A percentile compares a stretch with the other conserved stretches of the same genome.
Evolutionary conservation across 1,140 invertebrate species (phyloP).

Genomic region (Mycetomoellerius zeteki): DNA sequence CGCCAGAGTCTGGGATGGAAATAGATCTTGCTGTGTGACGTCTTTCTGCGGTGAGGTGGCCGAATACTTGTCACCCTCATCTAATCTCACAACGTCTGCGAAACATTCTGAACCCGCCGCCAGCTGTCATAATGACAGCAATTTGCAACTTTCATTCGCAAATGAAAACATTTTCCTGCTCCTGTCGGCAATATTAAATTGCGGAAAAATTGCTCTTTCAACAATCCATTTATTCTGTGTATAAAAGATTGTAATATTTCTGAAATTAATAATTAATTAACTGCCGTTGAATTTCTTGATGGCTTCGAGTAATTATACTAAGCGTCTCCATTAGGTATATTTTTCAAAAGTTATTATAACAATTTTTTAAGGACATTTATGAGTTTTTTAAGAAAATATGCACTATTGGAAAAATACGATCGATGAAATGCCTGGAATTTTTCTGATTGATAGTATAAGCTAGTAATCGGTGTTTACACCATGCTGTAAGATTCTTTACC

Average conservation of each 20-base stretch:
- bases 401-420: conserved; percentile 43
- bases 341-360: conserved; percentile 53
- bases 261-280: not conserved
- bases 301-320: not conserved
- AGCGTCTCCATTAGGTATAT: conserved; percentile 18
- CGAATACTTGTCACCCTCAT: conserved; percentile 2
- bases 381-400: not conserved
- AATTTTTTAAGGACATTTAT: conserved; percentile 47
- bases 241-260: not conserved
- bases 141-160: not conserved
- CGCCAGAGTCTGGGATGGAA: conserved; percentile 30
- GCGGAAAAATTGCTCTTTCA: not conserved
- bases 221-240: not conserved
- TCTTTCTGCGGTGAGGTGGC: not conserved
- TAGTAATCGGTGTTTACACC: conserved; percentile 22
- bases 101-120: not conserved
- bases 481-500: conserved; percentile 52
- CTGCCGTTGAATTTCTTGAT: too few relatives aligned
- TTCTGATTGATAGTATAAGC: conserved; percentile 16
- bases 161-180: not conserved
- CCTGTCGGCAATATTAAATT: not conserved
- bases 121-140: not conserved
- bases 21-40: conserved; percentile 34
- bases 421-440: conserved; percentile 48
- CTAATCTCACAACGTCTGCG: conserved; percentile 31